Evolutionary conservation across 1,140 invertebrate genomes (phyloP).

Genomic region (Ptiloglossa arizonensis): DNA sequence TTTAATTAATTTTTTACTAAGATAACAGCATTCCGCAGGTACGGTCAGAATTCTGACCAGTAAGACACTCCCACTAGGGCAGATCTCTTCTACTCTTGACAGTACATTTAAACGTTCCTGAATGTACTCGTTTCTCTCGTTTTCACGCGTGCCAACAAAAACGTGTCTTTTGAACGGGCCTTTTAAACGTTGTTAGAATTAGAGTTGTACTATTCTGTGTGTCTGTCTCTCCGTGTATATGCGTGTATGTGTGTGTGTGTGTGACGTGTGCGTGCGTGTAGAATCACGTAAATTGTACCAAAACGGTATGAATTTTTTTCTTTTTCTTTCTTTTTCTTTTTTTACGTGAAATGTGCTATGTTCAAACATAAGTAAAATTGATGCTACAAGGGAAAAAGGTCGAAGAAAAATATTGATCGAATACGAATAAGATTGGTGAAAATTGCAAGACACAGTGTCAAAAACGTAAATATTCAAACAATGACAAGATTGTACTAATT

Average conservation of each 20-base stretch:
- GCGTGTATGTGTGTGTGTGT: conserved; percentile 34
- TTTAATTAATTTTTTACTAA: no score
- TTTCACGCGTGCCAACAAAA: conserved; percentile 61
- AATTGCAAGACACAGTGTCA: not conserved
- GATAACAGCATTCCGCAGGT: no score
- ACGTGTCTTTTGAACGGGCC: conserved; percentile 60
- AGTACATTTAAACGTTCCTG: conserved; percentile 1
- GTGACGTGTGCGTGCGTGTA: conserved; percentile 52
- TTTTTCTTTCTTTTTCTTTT: not conserved
- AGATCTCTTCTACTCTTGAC: no score
- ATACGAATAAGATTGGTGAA: not conserved
- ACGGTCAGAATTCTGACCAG: no score
- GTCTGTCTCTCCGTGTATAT: no score
- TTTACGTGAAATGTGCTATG: not conserved
- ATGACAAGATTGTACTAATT: not conserved
- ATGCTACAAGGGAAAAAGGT: not conserved
- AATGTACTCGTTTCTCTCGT: conserved; percentile 35
- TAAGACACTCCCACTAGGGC: no score
- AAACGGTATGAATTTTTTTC: not conserved
- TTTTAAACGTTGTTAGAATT: conserved; percentile 41
- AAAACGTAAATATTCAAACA: not conserved
- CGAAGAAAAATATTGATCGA: fast-evolving
- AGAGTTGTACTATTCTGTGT: conserved; percentile 14
- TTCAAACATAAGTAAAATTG: no score
- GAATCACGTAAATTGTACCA: conserved; percentile 40